Evolutionary conservation across 2,113 vertebrate species (phyloP).

Genomic region (Neotragus pygmaeus): DNA sequence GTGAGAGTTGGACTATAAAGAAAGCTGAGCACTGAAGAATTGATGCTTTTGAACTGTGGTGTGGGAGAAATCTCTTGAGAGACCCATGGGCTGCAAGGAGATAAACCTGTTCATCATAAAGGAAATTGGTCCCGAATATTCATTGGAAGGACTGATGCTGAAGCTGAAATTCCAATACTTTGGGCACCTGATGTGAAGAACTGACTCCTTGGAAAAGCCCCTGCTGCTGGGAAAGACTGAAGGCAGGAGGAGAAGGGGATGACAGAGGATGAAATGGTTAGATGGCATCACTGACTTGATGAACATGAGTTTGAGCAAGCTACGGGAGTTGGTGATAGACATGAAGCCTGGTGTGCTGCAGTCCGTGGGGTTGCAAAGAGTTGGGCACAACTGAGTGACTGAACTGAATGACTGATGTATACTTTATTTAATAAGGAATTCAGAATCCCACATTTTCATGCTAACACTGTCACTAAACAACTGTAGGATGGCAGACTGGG

Average conservation of each 20-base stretch:
- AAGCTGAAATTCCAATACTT: background rate
- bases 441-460: background rate
- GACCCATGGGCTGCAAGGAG: background rate
- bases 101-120: background rate
- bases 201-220: background rate
- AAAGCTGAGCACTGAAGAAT: background rate
- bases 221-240: background rate
- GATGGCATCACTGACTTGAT: background rate
- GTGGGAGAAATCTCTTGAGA: background rate
- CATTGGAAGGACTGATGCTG: background rate
- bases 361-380: accelerated
- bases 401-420: background rate
- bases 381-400: background rate
- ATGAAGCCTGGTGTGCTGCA: background rate
- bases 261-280: background rate
- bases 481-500: background rate
- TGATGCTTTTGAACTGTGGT: background rate
- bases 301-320: background rate
- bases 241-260: background rate
- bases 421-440: background rate
- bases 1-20: background rate
- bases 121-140: background rate
- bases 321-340: background rate
- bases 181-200: background rate
- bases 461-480: background rate